These are phyloP conservation scores for Dromius quadrimaculatus DNA, from an alignment of 2,888 invertebrate species.

Conservation along the genomic window DNA sequence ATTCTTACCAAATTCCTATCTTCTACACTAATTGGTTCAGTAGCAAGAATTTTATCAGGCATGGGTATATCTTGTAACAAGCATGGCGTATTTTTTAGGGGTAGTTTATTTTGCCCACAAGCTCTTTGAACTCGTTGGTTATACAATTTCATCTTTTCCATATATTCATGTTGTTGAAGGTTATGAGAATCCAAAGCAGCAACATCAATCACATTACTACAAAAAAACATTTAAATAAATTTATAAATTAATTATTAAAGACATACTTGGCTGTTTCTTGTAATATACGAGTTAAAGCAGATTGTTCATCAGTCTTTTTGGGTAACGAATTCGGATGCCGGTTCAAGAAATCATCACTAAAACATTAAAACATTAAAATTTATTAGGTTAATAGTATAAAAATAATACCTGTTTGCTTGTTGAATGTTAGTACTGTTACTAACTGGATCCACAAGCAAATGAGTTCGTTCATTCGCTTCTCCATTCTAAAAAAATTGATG, in stretches of 20 bases:
- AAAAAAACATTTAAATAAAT: slow-evolving; percentile 58
- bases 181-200: slow-evolving; percentile 90
- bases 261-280: slow-evolving; percentile 91
- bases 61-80: slow-evolving; percentile 81
- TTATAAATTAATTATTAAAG: slow-evolving; percentile 7
- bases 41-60: slow-evolving; percentile 76
- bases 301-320: slow-evolving; percentile 90
- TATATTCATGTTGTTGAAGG: slow-evolving; percentile 89
- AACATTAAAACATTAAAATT: slow-evolving; percentile 55
- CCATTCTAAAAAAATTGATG: slow-evolving; percentile 65
- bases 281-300: slow-evolving; percentile 88
- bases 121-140: slow-evolving; percentile 70
- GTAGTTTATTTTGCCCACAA: slow-evolving; percentile 66
- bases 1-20: slow-evolving; percentile 80
- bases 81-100: slow-evolving; percentile 66
- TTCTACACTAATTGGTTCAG: slow-evolving; percentile 71
- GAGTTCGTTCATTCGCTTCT: slow-evolving; percentile 82
- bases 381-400: slow-evolving; percentile 27
- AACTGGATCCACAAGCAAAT: slow-evolving; percentile 81
- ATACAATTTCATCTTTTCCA: slow-evolving; percentile 83
- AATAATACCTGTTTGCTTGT: slow-evolving; percentile 73
- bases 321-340: slow-evolving; percentile 75
- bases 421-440: slow-evolving; percentile 80
- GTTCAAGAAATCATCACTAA: slow-evolving; percentile 75
- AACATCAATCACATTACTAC: slow-evolving; percentile 94